A percentile compares a stretch with the other conserved stretches of the same genome.
These are phyloP conservation scores for Girardinichthys multiradiatus DNA, from an alignment of 2,113 vertebrate genomes.

Conservation along the genomic window DNA sequence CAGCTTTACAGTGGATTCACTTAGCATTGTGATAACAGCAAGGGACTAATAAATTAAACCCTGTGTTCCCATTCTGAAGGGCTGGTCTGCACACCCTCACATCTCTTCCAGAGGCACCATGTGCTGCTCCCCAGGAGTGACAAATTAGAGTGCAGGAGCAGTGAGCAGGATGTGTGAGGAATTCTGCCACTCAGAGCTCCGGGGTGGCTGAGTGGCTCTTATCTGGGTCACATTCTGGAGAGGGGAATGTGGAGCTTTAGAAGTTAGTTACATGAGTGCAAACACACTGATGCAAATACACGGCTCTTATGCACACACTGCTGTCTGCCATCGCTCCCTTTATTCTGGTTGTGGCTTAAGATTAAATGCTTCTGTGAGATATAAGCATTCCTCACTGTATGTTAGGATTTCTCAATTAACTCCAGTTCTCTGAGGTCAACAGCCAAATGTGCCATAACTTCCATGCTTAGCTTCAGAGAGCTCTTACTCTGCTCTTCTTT, in stretches of 20 bases:
- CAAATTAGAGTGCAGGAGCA: not conserved
- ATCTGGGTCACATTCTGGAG: slow-evolving; percentile 64
- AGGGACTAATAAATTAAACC: not conserved
- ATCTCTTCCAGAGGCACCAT: slow-evolving; percentile 8
- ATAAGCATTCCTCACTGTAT: slow-evolving; percentile 38
- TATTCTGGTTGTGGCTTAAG: not conserved
- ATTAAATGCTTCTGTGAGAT: slow-evolving; percentile 35
- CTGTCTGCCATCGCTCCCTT: too few relatives aligned
- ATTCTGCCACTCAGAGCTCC: slow-evolving; percentile 40
- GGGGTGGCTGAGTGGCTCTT: slow-evolving; percentile 17
- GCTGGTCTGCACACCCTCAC: too few relatives aligned
- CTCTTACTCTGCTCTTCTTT: slow-evolving; percentile 23
- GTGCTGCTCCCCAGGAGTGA: slow-evolving; percentile 1
- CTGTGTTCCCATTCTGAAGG: not conserved
- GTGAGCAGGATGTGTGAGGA: slow-evolving; percentile 18
- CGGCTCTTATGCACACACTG: too few relatives aligned
- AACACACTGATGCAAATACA: too few relatives aligned
- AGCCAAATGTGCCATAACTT: slow-evolving; percentile 6
- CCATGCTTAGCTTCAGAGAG: slow-evolving; percentile 5
- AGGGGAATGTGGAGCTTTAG: not conserved
- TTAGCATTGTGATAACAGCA: not conserved
- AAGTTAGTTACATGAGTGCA: too few relatives aligned
- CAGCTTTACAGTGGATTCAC: not conserved
- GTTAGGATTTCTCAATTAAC: slow-evolving; percentile 64
- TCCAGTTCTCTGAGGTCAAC: slow-evolving; percentile 50